phyloP scores from a whole-genome alignment of 1,140 invertebrate genomes.

The Tetragnatha versicolor region DNA sequence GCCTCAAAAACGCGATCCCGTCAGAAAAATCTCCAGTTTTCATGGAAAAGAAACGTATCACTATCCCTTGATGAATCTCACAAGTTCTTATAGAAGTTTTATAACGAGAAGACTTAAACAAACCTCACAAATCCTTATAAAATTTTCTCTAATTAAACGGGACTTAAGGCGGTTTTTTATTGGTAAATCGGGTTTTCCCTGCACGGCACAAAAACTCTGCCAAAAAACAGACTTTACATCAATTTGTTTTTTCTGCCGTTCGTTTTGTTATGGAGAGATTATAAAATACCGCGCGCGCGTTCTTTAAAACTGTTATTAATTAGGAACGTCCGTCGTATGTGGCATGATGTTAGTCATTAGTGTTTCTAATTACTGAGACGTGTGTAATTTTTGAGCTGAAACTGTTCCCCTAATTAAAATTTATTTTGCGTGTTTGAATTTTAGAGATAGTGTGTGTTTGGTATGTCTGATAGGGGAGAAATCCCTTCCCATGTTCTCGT shows the following conservation, averaged over 20 bases:
- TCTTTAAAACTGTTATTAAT: conserved; percentile 5
- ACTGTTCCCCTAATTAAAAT: neutral
- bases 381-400: neutral
- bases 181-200: neutral
- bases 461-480: no score
- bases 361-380: conserved; percentile 10
- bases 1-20: no score
- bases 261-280: no score
- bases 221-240: neutral
- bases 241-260: no score
- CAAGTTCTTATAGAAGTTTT: conserved; percentile 6
- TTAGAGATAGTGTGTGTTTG: neutral
- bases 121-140: conserved; percentile 9
- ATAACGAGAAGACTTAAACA: conserved; percentile 13
- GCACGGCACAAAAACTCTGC: neutral
- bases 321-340: neutral
- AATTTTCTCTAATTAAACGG: conserved; percentile 33
- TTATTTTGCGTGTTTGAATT: neutral
- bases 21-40: no score
- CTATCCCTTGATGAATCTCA: no score
- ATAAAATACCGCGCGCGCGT: no score
- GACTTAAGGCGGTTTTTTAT: conserved; percentile 8
- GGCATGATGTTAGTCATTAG: conserved; percentile 8
- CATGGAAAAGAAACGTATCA: no score
- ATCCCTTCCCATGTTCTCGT: no score